Base-by-base conservation (phyloP, 2,797 vertebrate species). In the Chiloscyllium punctatum region DNA sequence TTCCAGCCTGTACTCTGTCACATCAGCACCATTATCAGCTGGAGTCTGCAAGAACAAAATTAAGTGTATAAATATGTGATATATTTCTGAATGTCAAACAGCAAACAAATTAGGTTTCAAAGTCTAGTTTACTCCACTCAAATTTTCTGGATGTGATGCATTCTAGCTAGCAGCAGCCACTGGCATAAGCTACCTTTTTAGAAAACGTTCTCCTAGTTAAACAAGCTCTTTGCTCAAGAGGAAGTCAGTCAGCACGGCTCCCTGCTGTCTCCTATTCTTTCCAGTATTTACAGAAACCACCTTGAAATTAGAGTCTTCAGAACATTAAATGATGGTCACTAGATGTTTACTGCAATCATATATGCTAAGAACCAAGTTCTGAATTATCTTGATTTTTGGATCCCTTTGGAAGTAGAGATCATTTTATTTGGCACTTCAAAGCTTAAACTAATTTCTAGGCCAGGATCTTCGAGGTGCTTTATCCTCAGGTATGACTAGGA, bases 1-100 rank as follows among this genome's bases (percentile, higher is more conserved):
- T 96, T 99, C 99, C 95, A 99, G 96, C 0, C 99, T 98, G 96
- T 98, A 99, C 96, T 99, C 99, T 0, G 97, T 98, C 96, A 99
- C 97, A 0, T 98, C 97, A 23, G 98, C 98, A 95, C 99, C 99
- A 0, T 99, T 99, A 96, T 97, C 98, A 79, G 96, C 95, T 66
- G 99, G 99, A 25, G 98, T 97, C 99, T 99, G 96, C 62, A 91
- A n/a, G 4, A 79, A 72, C 68, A 77, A 95, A 72, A 72, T 57
- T 2, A 95, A 77, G 71, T n/a, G 23, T n/a, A 92, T 4, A 72
- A 72, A 95, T 3, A 53, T 79, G 30, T 95, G 51, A 62, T 33
- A 57, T 94, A 51, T 69, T 74, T 42, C n/a, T 94, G 23, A 62
- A 94, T 69, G 3, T 68, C 27, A 69, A 37, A 84, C 53, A 30